Evolutionary conservation across 2,888 invertebrate species (phyloP), one percentile per base, ranked within the genome.

Genomic region (Sphecodes monilicornis): DNA sequence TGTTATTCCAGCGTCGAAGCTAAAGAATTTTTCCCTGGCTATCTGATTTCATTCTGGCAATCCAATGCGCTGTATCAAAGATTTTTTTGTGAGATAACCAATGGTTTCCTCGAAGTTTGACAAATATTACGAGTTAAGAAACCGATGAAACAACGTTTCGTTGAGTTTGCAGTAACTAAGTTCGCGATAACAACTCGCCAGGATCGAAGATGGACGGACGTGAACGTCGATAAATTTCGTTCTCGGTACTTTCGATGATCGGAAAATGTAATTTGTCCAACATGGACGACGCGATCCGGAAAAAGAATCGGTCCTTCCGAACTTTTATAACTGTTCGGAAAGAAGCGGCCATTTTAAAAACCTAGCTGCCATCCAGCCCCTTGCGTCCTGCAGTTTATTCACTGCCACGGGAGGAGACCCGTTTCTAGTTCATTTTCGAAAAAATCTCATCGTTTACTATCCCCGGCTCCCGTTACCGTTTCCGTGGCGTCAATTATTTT

Each of bases 401-500:
- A 75, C 22, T 60, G 60, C 32, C 64, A 36, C 6, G n/a, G 46
- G 32, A 29, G 32, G 32, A 18, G 11, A 22, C 22, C 41, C 11
- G 39, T 72, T 43, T 32, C 64, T 18, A 39, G 36, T 29, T 22
- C 36, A 16, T 16, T 73, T 46, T 26, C 57, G n/a, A 60, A 57
- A 60, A 57, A 60, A 69, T 73, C 39, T 36, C 36, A 10, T 68
- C 72, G 1, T 29, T 18, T 22, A 43, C 16, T 22, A 36, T 41
- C 10, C 22, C 18, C 11, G 29, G 26, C n/a, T 43, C 10, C 18
- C 41, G 26, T 76, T 43, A 6, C n/a, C 32, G 26, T 76, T 18
- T 18, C 66, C n/a, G 8, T 8, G 50, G 66, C 80, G 80, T 57
- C 81, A 72, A 81, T 81, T 68, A 81, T 41, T 70, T 50, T 54